A percentile compares a stretch with the other conserved stretches of the same genome.
These are phyloP conservation scores for Vesta saturnalis DNA, from an alignment of 2,888 invertebrate species.

Conservation along the genomic window DNA sequence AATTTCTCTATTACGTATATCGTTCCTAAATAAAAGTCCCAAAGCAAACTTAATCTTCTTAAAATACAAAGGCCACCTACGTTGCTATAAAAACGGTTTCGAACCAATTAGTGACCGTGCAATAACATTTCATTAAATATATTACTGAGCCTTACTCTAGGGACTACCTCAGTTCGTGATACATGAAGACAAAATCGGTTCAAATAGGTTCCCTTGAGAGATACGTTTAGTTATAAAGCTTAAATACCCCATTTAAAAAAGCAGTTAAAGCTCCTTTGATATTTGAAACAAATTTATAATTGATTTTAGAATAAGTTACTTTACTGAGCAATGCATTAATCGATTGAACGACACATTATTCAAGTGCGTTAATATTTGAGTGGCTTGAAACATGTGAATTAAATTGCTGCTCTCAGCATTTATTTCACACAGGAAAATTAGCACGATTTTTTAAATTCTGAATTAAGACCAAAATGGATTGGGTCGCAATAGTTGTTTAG, in stretches of 20 bases:
- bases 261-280: not conserved
- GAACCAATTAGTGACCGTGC: conserved; percentile 31
- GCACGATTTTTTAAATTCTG: too few species aligned
- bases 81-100: conserved; percentile 27
- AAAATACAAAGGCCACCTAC: conserved; percentile 30
- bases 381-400: too few species aligned
- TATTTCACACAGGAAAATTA: too few species aligned
- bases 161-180: conserved; percentile 29
- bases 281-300: too few species aligned
- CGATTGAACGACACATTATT: too few species aligned
- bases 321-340: too few species aligned
- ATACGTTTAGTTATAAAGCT: conserved; percentile 18
- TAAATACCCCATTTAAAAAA: not conserved
- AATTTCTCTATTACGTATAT: not conserved
- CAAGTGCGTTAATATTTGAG: too few species aligned
- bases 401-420: too few species aligned
- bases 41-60: conserved; percentile 32
- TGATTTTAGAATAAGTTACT: too few species aligned
- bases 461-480: too few species aligned
- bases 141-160: conserved; percentile 32
- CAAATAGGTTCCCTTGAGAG: conserved; percentile 28
- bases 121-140: conserved; percentile 38
- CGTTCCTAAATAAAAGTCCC: not conserved
- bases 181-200: conserved; percentile 28
- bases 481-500: too few species aligned